Evolutionary conservation across 30 jellyfish, hydroid and myxozoan genomes (phyloP).

Genomic region (Hydractinia echinata): DNA sequence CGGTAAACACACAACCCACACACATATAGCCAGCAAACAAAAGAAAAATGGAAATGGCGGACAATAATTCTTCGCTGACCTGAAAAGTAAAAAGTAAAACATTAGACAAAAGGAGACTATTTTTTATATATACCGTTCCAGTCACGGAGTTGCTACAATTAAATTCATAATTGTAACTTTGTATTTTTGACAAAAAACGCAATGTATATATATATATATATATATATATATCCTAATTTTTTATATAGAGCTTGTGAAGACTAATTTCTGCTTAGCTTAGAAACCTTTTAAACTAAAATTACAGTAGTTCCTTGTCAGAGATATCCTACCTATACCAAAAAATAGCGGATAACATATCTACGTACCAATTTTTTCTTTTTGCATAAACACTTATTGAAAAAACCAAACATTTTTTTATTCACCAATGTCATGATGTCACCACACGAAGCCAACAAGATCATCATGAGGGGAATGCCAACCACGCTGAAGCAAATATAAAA

Average conservation of each 20-base stretch:
- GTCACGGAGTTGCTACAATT: background rate
- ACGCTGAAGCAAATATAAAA: conserved; percentile 20
- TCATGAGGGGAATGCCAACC: conserved; percentile 38
- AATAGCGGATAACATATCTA: too few species aligned
- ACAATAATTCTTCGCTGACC: conserved; percentile 26
- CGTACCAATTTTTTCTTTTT: conserved; percentile 11
- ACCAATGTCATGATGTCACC: conserved; percentile 33
- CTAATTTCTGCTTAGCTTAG: background rate
- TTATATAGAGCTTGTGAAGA: background rate
- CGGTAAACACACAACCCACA: conserved; percentile 6
- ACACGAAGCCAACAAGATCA: conserved; percentile 32
- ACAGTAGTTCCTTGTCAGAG: background rate
- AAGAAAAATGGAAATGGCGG: conserved; percentile 20
- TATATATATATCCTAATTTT: background rate
- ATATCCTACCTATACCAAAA: too few species aligned
- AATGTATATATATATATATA: background rate
- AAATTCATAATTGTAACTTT: background rate
- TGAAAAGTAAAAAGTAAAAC: background rate
- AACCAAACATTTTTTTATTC: conserved; percentile 23
- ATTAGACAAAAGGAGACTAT: background rate
- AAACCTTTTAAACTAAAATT: background rate
- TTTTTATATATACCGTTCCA: background rate
- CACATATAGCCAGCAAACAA: background rate
- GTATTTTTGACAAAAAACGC: background rate
- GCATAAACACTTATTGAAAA: conserved; percentile 1